Evolutionary conservation across 2,888 invertebrate genomes (phyloP).

Genomic region (Chrysodeixis includens): DNA sequence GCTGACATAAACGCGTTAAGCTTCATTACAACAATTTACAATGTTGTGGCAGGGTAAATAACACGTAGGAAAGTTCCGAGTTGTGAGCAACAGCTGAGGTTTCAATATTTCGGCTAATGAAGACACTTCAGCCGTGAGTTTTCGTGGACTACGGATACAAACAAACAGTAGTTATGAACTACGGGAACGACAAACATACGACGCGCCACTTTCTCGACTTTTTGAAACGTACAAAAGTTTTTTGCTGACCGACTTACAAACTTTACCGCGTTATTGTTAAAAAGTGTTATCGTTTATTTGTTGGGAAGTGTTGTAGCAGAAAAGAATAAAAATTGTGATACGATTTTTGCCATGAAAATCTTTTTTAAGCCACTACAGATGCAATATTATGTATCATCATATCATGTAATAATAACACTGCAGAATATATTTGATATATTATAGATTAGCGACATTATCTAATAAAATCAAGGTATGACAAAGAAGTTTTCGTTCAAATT

Average conservation of each 20-base stretch:
- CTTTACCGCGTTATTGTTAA: slow-evolving; percentile 21
- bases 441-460: too few relatives aligned
- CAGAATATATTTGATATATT: too few relatives aligned
- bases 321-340: neutral
- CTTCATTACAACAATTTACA: slow-evolving; percentile 37
- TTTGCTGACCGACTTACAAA: slow-evolving; percentile 41
- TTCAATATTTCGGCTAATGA: slow-evolving; percentile 34
- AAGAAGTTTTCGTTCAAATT: neutral
- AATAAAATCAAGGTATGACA: too few relatives aligned
- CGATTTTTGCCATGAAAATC: neutral
- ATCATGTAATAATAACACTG: too few relatives aligned
- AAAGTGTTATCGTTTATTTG: slow-evolving; percentile 32
- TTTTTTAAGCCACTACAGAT: neutral
- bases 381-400: too few relatives aligned
- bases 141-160: slow-evolving; percentile 9
- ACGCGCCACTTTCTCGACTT: slow-evolving; percentile 34
- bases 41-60: slow-evolving; percentile 27
- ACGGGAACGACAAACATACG: slow-evolving; percentile 18
- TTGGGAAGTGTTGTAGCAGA: slow-evolving; percentile 9
- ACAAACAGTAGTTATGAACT: slow-evolving; percentile 39
- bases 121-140: slow-evolving; percentile 36
- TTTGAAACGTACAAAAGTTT: slow-evolving; percentile 39
- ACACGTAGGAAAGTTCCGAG: slow-evolving; percentile 21
- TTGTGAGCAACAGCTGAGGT: slow-evolving; percentile 29
- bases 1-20: slow-evolving; percentile 24